Evolutionary conservation across 1,140 invertebrate species (phyloP).

Genomic region (Conus ventricosus): DNA sequence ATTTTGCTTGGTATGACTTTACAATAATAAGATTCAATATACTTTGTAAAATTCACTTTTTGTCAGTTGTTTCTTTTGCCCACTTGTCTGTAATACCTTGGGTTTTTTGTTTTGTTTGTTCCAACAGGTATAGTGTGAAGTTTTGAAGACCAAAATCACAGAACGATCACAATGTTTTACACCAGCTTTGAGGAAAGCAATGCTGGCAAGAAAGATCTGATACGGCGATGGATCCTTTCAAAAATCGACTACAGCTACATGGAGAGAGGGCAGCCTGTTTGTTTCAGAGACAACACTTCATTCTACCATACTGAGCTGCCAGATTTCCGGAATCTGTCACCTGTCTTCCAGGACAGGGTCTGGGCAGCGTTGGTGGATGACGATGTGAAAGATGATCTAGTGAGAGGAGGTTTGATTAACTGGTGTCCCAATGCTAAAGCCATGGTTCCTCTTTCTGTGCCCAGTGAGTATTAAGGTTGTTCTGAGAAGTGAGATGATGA

Average conservation of each 20-base stretch:
- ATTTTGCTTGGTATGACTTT: too few species aligned
- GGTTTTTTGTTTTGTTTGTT: too few species aligned
- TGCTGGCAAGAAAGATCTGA: background rate
- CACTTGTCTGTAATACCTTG: too few species aligned
- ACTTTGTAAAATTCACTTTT: too few species aligned
- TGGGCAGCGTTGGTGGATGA: conserved; percentile 40
- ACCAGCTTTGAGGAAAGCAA: background rate
- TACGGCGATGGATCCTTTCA: background rate
- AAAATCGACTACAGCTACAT: background rate
- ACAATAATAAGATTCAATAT: too few species aligned
- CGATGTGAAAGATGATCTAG: conserved; percentile 58
- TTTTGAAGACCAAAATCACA: too few species aligned
- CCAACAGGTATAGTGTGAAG: too few species aligned
- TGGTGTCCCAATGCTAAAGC: conserved; percentile 62
- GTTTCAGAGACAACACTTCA: background rate
- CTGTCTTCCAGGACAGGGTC: background rate
- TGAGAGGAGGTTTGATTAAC: conserved; percentile 59
- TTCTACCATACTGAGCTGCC: background rate
- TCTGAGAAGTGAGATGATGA: too few species aligned
- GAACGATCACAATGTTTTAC: background rate
- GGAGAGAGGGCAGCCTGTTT: background rate
- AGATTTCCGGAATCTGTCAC: background rate
- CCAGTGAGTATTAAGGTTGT: conserved; percentile 50
- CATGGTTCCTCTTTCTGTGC: conserved; percentile 56
- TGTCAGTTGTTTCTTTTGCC: too few species aligned